phyloP scores from a whole-genome alignment of 2,888 invertebrate genomes.

The Drosophila siamana region DNA sequence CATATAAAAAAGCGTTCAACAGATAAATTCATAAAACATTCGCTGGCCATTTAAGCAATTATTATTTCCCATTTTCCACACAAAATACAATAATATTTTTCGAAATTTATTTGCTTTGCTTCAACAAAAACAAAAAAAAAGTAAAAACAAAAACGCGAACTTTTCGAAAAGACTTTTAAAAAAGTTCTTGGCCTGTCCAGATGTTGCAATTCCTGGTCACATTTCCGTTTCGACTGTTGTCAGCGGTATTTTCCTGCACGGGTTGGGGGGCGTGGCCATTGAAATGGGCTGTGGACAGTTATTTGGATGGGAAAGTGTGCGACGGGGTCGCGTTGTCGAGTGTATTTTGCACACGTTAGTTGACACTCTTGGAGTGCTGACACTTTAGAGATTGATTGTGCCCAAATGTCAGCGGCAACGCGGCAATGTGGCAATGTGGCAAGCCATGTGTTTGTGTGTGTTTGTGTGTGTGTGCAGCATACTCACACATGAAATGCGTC shows the following conservation, averaged over 20 bases:
- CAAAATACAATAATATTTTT: constrained; percentile 6
- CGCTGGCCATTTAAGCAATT: constrained; percentile 22
- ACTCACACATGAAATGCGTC: constrained; percentile 52
- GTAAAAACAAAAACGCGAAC: too few relatives aligned
- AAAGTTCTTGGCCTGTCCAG: constrained; percentile 5
- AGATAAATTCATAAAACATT: constrained; percentile 36
- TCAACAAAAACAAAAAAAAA: not conserved
- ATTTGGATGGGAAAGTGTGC: not conserved
- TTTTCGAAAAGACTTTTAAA: constrained; percentile 13
- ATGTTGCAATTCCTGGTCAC: constrained; percentile 15
- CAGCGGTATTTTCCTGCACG: constrained; percentile 13
- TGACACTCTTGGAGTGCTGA: constrained; percentile 59
- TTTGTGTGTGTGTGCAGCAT: not conserved
- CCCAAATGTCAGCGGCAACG: constrained; percentile 34
- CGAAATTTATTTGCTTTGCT: not conserved
- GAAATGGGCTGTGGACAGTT: not conserved
- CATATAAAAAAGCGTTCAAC: constrained; percentile 1
- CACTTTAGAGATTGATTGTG: constrained; percentile 71
- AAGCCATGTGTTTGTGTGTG: not conserved
- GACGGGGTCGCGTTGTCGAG: not conserved
- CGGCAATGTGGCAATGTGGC: constrained; percentile 25
- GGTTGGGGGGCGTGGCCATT: constrained; percentile 11
- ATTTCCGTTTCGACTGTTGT: constrained; percentile 13
- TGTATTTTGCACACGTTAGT: constrained; percentile 55
- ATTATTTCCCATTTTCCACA: constrained; percentile 10